Evolutionary conservation across 2,797 vertebrate species (phyloP).

Genomic region (Lates japonicus): DNA sequence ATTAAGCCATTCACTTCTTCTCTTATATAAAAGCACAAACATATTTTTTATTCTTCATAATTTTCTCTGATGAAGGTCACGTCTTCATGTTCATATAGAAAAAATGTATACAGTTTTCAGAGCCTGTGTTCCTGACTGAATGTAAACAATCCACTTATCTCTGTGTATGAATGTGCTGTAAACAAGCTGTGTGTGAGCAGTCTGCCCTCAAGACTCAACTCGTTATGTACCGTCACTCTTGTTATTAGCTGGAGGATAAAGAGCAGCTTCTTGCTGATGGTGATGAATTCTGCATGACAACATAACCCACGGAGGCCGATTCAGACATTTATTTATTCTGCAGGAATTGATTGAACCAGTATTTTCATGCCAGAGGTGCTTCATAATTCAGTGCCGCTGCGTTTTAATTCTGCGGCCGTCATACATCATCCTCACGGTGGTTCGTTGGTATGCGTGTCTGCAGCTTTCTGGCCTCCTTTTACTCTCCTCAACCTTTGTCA

Average conservation of each 20-base stretch:
- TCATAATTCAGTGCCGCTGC: conserved; percentile 44
- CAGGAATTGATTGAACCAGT: conserved; percentile 56
- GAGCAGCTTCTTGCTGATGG: conserved; percentile 29
- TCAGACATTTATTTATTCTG: conserved; percentile 50
- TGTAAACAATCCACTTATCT: background rate
- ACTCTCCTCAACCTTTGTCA: conserved; percentile 34
- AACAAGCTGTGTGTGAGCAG: too few species aligned
- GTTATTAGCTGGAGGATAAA: conserved; percentile 32
- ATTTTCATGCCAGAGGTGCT: conserved; percentile 38
- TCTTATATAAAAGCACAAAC: background rate
- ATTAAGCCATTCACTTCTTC: background rate
- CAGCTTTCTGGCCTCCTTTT: conserved; percentile 15
- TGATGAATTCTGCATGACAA: conserved; percentile 51
- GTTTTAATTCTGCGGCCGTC: conserved; percentile 49
- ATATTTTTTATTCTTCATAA: background rate
- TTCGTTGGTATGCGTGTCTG: conserved; percentile 37
- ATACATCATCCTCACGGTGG: conserved; percentile 35
- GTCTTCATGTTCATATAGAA: background rate
- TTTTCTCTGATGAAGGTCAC: background rate
- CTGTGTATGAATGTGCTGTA: background rate
- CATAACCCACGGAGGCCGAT: conserved; percentile 7
- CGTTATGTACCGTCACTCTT: conserved; percentile 14
- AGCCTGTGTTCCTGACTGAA: too few species aligned
- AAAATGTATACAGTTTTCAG: too few species aligned
- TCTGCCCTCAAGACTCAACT: background rate